These are phyloP conservation scores for Chrysolina americana DNA, from an alignment of 2,888 invertebrate genomes.

Conservation along the genomic window DNA sequence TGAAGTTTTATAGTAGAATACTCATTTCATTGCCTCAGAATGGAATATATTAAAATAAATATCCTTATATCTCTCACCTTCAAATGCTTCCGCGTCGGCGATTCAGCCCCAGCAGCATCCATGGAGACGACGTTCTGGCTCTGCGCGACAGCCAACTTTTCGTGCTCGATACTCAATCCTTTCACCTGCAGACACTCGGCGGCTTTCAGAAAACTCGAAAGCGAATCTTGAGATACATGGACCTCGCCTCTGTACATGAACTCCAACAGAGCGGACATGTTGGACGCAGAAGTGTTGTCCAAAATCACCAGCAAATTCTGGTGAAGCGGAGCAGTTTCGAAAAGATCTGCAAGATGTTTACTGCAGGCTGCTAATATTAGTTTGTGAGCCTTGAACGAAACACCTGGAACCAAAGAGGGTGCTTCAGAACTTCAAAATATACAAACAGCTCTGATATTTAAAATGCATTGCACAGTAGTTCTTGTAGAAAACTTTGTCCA, in stretches of 20 bases:
- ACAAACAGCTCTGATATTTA: no score
- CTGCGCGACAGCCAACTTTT: constrained; percentile 76
- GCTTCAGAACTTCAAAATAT: no score
- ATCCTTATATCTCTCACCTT: constrained; percentile 51
- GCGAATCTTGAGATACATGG: constrained; percentile 92
- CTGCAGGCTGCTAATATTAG: constrained; percentile 93
- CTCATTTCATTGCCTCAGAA: neutral
- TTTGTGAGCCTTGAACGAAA: constrained; percentile 92
- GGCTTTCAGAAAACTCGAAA: constrained; percentile 92
- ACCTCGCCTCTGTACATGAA: constrained; percentile 97
- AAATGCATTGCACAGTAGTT: no score
- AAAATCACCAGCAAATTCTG: constrained; percentile 89
- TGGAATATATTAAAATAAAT: neutral
- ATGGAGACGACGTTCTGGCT: constrained; percentile 60
- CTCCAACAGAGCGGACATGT: constrained; percentile 91
- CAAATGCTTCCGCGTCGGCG: constrained; percentile 65
- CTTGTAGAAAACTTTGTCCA: no score
- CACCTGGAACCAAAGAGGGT: constrained; percentile 77
- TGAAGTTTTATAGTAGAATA: neutral
- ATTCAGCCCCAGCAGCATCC: constrained; percentile 67
- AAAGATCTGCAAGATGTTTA: constrained; percentile 92
- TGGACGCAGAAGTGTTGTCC: constrained; percentile 90
- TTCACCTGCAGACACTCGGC: constrained; percentile 92
- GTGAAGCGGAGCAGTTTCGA: constrained; percentile 87
- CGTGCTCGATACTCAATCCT: constrained; percentile 84